These are phyloP conservation scores for Bradypodion ventrale DNA, from an alignment of 2,797 vertebrate genomes.

Conservation along the genomic window DNA sequence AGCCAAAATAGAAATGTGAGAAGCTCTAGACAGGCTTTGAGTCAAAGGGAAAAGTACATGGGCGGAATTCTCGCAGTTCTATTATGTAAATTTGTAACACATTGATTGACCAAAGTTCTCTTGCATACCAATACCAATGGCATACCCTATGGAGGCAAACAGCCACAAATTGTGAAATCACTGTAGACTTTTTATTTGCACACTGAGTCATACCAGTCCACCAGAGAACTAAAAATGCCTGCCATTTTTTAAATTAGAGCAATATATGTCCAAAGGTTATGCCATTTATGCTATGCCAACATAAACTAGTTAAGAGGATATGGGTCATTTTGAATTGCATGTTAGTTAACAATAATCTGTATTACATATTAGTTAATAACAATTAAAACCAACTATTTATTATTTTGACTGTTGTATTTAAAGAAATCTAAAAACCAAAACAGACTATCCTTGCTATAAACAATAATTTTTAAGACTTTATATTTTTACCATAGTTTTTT, in stretches of 20 bases:
- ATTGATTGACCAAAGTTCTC: background rate
- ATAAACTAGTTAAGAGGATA: too few relatives aligned
- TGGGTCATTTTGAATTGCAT: too few relatives aligned
- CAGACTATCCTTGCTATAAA: background rate
- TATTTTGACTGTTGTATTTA: background rate
- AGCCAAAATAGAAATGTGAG: background rate
- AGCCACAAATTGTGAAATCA: too few relatives aligned
- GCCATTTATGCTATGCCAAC: too few relatives aligned
- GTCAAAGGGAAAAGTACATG: background rate
- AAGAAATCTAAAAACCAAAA: background rate
- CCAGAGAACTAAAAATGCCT: background rate
- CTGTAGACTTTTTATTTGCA: too few relatives aligned
- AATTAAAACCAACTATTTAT: too few relatives aligned
- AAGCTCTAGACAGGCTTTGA: background rate
- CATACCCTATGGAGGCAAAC: too few relatives aligned
- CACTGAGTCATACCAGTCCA: background rate
- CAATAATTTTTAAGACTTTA: background rate
- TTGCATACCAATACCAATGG: too few relatives aligned
- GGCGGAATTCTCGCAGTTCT: background rate
- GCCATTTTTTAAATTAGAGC: background rate
- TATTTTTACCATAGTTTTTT: background rate
- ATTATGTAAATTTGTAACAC: background rate
- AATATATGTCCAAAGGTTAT: background rate
- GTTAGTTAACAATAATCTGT: too few relatives aligned
- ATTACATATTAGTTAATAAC: too few relatives aligned